Conservation (phyloP, 2,113 vertebrate genomes). For the Paracanthobrama guichenoti region DNA sequence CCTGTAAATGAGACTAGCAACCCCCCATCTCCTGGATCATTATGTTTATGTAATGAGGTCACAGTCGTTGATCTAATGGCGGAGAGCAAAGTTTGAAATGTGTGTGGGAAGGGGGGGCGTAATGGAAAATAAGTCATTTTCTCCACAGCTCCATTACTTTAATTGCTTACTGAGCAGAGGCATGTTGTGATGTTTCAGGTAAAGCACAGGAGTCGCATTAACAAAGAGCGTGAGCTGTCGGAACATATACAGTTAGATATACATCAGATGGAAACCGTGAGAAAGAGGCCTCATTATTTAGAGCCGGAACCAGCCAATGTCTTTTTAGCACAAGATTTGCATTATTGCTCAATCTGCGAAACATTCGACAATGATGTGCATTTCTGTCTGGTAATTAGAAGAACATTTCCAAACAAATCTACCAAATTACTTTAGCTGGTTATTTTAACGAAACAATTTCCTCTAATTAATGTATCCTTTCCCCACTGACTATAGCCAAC, state of each 20-base stretch:
- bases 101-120: background rate
- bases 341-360: background rate
- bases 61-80: slow-evolving; percentile 20
- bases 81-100: background rate
- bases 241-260: background rate
- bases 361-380: background rate
- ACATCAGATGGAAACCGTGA: background rate
- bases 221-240: slow-evolving; percentile 13
- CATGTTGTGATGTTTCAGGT: slow-evolving; percentile 27
- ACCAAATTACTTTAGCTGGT: background rate
- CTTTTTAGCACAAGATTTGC: background rate
- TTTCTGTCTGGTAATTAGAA: background rate
- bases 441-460: background rate
- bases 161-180: slow-evolving; percentile 20
- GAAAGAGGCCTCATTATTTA: background rate
- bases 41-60: slow-evolving; percentile 31
- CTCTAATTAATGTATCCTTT: slow-evolving; percentile 11
- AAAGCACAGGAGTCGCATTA: background rate
- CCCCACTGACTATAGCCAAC: slow-evolving; percentile 3
- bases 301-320: background rate
- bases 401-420: slow-evolving; percentile 11
- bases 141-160: slow-evolving; percentile 16
- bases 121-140: slow-evolving; percentile 18
- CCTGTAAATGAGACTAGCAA: slow-evolving; percentile 10
- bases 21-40: slow-evolving; percentile 3